Evolutionary conservation across 92 coral and sea anemone species (phyloP).

Genomic region (Parazoanthus swiftii): DNA sequence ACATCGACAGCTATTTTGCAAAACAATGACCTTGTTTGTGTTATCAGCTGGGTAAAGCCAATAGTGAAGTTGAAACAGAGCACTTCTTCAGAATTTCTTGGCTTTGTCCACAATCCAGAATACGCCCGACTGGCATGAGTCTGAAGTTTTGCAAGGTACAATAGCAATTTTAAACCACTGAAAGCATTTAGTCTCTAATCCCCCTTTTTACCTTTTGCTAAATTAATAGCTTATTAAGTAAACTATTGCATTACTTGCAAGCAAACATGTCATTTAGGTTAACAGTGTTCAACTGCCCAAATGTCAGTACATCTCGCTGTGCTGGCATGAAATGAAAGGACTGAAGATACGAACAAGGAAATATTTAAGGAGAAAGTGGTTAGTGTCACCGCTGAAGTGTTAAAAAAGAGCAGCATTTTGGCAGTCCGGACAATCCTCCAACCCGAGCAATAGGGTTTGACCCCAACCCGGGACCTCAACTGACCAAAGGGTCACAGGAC

Average conservation of each 20-base stretch:
- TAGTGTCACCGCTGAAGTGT: background rate
- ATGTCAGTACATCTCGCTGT: background rate
- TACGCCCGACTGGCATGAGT: background rate
- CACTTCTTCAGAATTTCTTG: background rate
- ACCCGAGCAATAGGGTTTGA: background rate
- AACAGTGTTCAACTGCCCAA: background rate
- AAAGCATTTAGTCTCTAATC: conserved; percentile 2
- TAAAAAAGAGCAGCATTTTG: background rate
- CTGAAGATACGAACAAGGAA: background rate
- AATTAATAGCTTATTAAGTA: conserved; percentile 24
- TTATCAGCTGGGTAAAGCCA: no score
- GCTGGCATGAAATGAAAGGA: background rate
- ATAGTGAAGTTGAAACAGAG: no score
- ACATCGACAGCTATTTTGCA: background rate
- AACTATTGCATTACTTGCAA: background rate
- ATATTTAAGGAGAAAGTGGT: background rate
- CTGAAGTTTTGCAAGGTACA: background rate
- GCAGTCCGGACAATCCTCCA: background rate
- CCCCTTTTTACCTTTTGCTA: conserved; percentile 12
- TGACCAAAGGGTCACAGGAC: background rate
- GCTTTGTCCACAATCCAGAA: background rate
- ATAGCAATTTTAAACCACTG: background rate
- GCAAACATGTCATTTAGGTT: background rate
- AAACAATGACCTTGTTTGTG: background rate
- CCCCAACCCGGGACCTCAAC: background rate